Evolutionary conservation across 2,888 invertebrate species (phyloP), one percentile per base, ranked within the genome.

Genomic region (Cryptus viduatorius): DNA sequence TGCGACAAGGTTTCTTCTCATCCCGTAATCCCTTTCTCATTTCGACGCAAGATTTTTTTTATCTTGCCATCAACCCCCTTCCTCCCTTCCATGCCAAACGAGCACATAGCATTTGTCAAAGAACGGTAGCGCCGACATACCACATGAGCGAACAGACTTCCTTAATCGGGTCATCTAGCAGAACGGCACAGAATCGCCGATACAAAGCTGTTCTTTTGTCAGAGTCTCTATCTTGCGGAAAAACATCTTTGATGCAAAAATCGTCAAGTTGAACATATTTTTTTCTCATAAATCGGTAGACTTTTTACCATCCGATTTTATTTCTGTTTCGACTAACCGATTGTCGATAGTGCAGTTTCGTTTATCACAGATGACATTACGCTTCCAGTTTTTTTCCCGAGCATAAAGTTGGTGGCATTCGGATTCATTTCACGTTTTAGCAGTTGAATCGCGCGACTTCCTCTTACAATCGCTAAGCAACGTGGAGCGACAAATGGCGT

Each of bases 1-100:
- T 87, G 86, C 88, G 90, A 90, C 88, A 89, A 76, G 72, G 19
- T 83, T 69, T 79, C 46, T 31, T 68, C 44, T 37, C 50, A 72
- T 37, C 50, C 76, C 48, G 72, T 72, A 69, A 59, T 75, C 73
- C 83, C 80, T 84, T 80, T 82, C 44, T 79, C 68, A 56, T 56
- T 46, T 44, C 65, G 71, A 44, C 56, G 68, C 68, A 76, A 37
- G 37, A 56, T 46, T n/a, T 67, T 73, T 69, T 65, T 71, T 31
- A 37, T 7, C 37, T 37, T 37, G 7, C 37, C 7, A 37, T 37
- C 37, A 1, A 0, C 37, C 37, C 37, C 65, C 37, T 14, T 29
- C 73, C 76, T 53, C 68, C 69, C 44, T 24, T 31, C 48, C 31
- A 19, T 29, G 29, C n/a, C 42, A 14, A 56, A 56, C 65, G 48